Conservation (phyloP, 2,113 vertebrate species). For the Eupsittula cactorum region DNA sequence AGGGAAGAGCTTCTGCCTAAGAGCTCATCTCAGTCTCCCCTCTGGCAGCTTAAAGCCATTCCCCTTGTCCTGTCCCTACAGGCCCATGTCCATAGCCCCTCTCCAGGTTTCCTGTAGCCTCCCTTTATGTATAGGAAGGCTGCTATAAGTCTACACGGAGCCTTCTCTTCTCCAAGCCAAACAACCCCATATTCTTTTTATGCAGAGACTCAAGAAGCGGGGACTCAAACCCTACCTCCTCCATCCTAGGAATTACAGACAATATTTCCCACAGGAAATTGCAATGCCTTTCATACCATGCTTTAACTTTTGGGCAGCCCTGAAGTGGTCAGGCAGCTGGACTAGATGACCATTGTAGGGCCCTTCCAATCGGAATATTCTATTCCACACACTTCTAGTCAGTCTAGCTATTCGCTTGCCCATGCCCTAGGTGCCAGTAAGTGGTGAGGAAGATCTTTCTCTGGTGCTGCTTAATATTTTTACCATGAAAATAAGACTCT, state of each 20-base stretch:
- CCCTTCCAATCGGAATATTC: neutral
- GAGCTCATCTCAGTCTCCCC: too few relatives aligned
- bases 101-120: neutral
- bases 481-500: neutral
- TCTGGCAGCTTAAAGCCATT: too few relatives aligned
- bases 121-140: neutral
- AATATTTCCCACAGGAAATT: neutral
- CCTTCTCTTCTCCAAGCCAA: neutral
- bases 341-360: neutral
- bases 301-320: neutral
- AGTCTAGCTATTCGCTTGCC: neutral
- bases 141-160: neutral
- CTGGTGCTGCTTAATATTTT: neutral
- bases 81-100: neutral
- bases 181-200: neutral
- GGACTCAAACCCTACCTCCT: neutral
- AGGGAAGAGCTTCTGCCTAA: too few relatives aligned
- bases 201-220: neutral
- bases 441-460: neutral
- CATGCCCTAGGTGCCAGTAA: neutral
- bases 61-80: too few relatives aligned
- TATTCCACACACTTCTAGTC: neutral
- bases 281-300: neutral
- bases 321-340: neutral
- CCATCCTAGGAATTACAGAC: neutral